phyloP scores from a whole-genome alignment of 2,888 invertebrate species.

The Sipunculus nudus region DNA sequence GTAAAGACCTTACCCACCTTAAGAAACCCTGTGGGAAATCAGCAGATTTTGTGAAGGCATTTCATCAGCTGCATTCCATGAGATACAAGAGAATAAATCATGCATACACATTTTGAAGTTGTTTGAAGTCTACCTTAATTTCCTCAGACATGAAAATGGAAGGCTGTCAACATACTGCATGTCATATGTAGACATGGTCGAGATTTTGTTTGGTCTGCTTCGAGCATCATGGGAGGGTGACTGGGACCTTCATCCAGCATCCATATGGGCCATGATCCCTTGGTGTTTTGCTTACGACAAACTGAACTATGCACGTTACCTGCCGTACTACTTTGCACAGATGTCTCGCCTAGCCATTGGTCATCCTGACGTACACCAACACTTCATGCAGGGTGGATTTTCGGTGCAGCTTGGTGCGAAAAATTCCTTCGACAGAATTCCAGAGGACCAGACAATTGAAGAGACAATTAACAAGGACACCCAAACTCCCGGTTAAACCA shows the following conservation, averaged over 20 bases:
- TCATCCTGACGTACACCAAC: conserved; percentile 15
- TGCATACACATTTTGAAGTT: neutral
- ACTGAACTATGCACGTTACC: conserved; percentile 38
- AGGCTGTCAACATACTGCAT: conserved; percentile 5
- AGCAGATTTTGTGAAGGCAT: neutral
- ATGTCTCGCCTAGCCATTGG: conserved; percentile 8
- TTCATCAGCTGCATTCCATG: neutral
- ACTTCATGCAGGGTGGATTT: conserved; percentile 26
- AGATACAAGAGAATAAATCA: neutral
- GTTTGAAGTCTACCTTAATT: conserved; percentile 4
- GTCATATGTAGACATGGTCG: conserved; percentile 39
- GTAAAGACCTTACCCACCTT: neutral
- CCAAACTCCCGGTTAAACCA: conserved; percentile 34
- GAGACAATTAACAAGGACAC: conserved; percentile 36
- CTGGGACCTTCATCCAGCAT: conserved; percentile 31
- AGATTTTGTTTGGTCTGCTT: conserved; percentile 26
- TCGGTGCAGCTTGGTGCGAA: conserved; percentile 27
- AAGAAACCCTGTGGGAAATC: neutral
- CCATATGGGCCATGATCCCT: conserved; percentile 32
- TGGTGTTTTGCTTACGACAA: conserved; percentile 41
- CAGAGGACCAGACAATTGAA: conserved; percentile 33
- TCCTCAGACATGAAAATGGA: conserved; percentile 17
- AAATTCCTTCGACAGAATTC: conserved; percentile 38
- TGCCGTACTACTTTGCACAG: conserved; percentile 18
- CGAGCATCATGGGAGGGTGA: conserved; percentile 32